These are phyloP conservation scores for Aurelia sp. DNA, from an alignment of 30 jellyfish, hydroid and myxozoan species.

Conservation along the genomic window DNA sequence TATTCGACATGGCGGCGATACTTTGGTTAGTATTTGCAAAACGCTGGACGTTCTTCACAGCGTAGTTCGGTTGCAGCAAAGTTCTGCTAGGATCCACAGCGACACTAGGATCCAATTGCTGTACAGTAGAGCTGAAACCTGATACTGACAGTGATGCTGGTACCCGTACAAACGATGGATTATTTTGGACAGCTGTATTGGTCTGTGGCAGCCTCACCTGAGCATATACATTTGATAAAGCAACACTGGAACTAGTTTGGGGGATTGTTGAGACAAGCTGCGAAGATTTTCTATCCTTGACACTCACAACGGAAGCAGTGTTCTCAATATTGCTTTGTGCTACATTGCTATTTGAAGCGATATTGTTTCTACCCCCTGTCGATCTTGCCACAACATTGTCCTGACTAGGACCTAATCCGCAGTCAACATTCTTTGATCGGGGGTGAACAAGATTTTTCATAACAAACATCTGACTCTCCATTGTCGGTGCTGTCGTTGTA, in stretches of 20 bases:
- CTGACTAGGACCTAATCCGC: neutral
- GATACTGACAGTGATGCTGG: neutral
- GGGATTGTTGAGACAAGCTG: too few species aligned
- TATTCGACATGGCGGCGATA: neutral
- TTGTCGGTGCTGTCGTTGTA: constrained; percentile 44
- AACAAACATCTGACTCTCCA: constrained; percentile 76
- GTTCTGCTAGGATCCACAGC: neutral
- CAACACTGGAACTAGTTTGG: too few species aligned
- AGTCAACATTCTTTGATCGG: constrained; percentile 10
- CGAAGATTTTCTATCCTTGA: too few species aligned
- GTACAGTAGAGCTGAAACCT: neutral
- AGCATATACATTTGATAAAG: neutral
- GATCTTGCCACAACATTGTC: neutral
- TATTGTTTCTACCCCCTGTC: neutral
- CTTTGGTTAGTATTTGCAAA: neutral
- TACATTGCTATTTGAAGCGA: neutral
- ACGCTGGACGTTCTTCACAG: neutral
- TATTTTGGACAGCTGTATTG: neutral
- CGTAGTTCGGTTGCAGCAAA: neutral
- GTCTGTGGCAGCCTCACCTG: neutral
- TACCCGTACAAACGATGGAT: constrained; percentile 8
- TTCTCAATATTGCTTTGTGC: neutral
- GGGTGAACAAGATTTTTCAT: constrained; percentile 67
- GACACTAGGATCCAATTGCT: neutral
- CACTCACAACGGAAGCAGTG: neutral